Percentiles rank a stretch among this genome's conserved stretches.
Evolutionary conservation across 2,113 vertebrate genomes (phyloP).

Genomic region (Poecilia latipinna): DNA sequence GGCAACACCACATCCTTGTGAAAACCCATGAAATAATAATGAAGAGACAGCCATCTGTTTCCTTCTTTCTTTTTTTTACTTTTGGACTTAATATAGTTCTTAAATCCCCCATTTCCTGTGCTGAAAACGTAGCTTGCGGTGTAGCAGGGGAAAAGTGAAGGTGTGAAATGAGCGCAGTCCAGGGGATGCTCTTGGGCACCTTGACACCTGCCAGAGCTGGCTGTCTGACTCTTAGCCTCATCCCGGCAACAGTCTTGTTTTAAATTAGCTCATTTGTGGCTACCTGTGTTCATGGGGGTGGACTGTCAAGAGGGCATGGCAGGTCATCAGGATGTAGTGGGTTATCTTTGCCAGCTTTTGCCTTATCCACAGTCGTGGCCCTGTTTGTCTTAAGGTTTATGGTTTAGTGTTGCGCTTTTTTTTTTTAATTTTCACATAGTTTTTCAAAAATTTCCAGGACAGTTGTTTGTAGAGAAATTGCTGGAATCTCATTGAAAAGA

Average conservation of each 20-base stretch:
- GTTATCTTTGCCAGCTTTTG: conserved; percentile 14
- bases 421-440: not conserved
- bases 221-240: conserved; percentile 60
- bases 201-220: conserved; percentile 59
- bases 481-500: conserved; percentile 6
- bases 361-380: not conserved
- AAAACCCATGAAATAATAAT: conserved; percentile 13
- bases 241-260: conserved; percentile 41
- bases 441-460: not conserved
- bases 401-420: conserved; percentile 4
- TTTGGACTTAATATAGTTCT: conserved; percentile 5
- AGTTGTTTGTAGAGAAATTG: not conserved
- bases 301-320: conserved; percentile 54
- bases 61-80: not conserved
- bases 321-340: conserved; percentile 11
- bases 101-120: conserved; percentile 6
- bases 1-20: conserved; percentile 10
- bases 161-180: conserved; percentile 23
- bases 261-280: conserved; percentile 75
- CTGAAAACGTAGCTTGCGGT: not conserved
- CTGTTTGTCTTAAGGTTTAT: not conserved
- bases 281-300: conserved; percentile 44
- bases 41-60: conserved; percentile 10
- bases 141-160: conserved; percentile 13
- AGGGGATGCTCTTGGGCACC: conserved; percentile 26